Percentiles rank a stretch among this genome's conserved stretches.
Conservation (phyloP, 2,888 invertebrate genomes). For the Pollenia labialis region DNA sequence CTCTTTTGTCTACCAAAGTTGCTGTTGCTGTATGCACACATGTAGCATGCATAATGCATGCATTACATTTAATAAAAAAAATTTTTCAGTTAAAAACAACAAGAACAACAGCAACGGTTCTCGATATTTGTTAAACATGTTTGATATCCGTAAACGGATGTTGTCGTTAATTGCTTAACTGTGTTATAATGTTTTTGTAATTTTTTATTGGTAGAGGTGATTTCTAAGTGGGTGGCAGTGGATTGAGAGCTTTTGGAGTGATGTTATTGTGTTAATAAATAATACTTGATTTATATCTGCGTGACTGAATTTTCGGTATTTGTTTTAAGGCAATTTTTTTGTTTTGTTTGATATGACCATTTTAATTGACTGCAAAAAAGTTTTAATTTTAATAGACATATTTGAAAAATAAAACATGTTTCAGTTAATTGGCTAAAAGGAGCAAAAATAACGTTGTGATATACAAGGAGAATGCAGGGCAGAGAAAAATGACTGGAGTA, state of each 20-base stretch:
- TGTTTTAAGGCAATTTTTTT: not conserved
- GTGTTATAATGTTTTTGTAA: not conserved
- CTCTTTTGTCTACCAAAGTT: not conserved
- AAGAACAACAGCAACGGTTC: conserved; percentile 22
- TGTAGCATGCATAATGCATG: conserved; percentile 61
- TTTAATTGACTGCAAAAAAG: conserved; percentile 3
- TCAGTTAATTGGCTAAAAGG: not conserved
- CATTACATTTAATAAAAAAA: conserved; percentile 67
- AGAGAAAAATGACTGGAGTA: too few relatives aligned
- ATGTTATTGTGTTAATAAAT: conserved; percentile 3
- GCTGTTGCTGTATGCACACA: conserved; percentile 13
- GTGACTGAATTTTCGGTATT: conserved; percentile 15
- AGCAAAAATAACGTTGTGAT: too few relatives aligned
- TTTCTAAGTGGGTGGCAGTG: conserved; percentile 10
- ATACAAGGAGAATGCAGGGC: too few relatives aligned
- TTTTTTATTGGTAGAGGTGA: conserved; percentile 37
- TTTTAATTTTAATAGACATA: conserved; percentile 11
- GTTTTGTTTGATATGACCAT: not conserved
- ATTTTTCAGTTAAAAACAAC: conserved; percentile 40
- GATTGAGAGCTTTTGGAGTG: too few relatives aligned
- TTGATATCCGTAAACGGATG: conserved; percentile 40
- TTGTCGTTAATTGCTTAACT: conserved; percentile 10
- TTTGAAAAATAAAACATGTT: not conserved
- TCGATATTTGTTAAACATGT: conserved; percentile 61
- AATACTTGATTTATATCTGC: conserved; percentile 27